Evolutionary conservation across 2,113 vertebrate genomes (phyloP).

Genomic region (Rhadina sibilatrix): DNA sequence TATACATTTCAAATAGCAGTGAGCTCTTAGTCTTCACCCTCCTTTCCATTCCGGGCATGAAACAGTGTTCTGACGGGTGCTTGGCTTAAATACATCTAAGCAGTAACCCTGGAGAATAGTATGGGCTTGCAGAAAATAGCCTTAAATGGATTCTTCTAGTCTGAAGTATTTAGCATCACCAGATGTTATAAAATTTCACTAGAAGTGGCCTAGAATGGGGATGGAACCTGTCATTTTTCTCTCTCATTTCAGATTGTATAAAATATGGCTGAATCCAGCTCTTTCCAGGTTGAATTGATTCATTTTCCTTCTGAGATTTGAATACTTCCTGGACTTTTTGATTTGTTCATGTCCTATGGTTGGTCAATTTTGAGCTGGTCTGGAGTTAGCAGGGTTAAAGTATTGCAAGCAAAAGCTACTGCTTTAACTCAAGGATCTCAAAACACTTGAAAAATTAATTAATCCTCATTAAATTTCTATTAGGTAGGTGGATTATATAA

Average conservation of each 20-base stretch:
- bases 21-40: not conserved
- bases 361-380: not conserved
- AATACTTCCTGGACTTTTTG: not conserved
- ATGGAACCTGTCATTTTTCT: not conserved
- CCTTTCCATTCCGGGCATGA: not conserved
- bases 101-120: not conserved
- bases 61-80: not conserved
- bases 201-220: not conserved
- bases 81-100: not conserved
- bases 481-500: not conserved
- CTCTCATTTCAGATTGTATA: not conserved
- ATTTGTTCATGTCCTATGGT: not conserved
- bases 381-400: not conserved
- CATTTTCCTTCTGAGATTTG: not conserved
- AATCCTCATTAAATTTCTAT: not conserved
- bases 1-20: not conserved
- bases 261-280: not conserved
- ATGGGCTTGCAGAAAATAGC: not conserved
- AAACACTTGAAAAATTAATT: slow-evolving; percentile 10
- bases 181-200: not conserved
- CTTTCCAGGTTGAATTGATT: not conserved
- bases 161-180: not conserved
- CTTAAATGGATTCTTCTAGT: not conserved
- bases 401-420: not conserved
- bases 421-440: not conserved